Conservation (phyloP, 2,888 invertebrate species). For the Schrankia costaestrigalis region DNA sequence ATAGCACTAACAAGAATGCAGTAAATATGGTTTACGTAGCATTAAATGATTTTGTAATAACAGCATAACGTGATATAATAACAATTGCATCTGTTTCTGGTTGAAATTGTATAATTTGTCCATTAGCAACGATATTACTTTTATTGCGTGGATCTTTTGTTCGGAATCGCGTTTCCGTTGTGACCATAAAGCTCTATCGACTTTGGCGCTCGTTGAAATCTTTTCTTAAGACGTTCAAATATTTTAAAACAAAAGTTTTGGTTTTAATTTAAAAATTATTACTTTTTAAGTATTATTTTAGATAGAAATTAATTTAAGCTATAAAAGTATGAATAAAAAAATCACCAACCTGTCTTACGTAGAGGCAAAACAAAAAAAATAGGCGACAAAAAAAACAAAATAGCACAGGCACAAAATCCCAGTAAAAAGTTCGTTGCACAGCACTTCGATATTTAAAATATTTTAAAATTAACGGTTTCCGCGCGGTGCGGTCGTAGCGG, state of each 20-base stretch:
- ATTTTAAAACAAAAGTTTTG: not conserved
- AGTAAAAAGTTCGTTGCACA: slow-evolving; percentile 56
- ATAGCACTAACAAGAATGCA: too few relatives aligned
- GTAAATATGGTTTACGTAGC: not conserved
- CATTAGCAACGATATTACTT: slow-evolving; percentile 15
- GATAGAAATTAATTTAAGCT: too few relatives aligned
- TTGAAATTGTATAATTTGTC: slow-evolving; percentile 12
- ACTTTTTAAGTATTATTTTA: too few relatives aligned
- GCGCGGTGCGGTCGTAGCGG: slow-evolving; percentile 64
- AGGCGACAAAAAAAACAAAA: slow-evolving; percentile 43
- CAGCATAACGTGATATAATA: slow-evolving; percentile 12
- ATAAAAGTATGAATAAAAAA: slow-evolving; percentile 17
- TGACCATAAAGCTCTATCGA: slow-evolving; percentile 22
- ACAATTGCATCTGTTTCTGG: slow-evolving; percentile 7
- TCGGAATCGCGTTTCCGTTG: slow-evolving; percentile 28
- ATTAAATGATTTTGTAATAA: not conserved
- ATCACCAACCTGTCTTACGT: slow-evolving; percentile 45
- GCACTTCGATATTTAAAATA: slow-evolving; percentile 52
- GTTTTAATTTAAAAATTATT: too few relatives aligned
- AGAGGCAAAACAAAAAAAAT: slow-evolving; percentile 31
- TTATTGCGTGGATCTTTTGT: slow-evolving; percentile 18
- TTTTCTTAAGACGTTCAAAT: slow-evolving; percentile 46
- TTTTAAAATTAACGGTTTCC: slow-evolving; percentile 42
- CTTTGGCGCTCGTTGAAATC: slow-evolving; percentile 58
- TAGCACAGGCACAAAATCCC: slow-evolving; percentile 71